Conservation (phyloP, 2,888 invertebrate species). For the Diachrysia chrysitis region DNA sequence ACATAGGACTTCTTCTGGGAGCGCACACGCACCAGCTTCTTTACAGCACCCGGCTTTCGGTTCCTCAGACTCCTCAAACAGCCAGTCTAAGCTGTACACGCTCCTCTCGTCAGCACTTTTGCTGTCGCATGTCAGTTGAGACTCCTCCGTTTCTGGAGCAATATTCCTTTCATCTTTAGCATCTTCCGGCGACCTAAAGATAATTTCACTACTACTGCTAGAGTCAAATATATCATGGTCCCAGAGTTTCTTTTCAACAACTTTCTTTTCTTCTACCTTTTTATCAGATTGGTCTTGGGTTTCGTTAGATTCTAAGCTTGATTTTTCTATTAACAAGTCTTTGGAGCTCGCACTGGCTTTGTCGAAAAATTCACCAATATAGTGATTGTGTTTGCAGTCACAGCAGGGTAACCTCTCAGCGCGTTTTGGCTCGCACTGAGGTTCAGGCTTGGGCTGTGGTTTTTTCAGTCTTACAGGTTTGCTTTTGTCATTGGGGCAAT, state of each 20-base stretch:
- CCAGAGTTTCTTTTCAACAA: constrained; percentile 81
- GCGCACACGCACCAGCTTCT: constrained; percentile 66
- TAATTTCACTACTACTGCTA: constrained; percentile 89
- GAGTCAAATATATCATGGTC: constrained; percentile 89
- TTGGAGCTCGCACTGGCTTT: constrained; percentile 92
- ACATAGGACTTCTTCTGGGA: constrained; percentile 72
- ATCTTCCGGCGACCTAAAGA: constrained; percentile 73
- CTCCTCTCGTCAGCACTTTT: constrained; percentile 84
- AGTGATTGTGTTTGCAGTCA: constrained; percentile 75
- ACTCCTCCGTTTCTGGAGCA: constrained; percentile 77
- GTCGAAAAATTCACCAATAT: constrained; percentile 87
- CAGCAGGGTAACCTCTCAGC: constrained; percentile 69
- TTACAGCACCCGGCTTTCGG: constrained; percentile 63
- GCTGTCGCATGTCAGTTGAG: constrained; percentile 76
- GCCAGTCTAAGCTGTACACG: constrained; percentile 85
- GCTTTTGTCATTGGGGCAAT: constrained; percentile 77
- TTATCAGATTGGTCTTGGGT: constrained; percentile 75
- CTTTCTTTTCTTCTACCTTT: constrained; percentile 69
- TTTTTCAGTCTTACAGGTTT: constrained; percentile 86
- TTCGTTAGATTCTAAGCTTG: constrained; percentile 87
- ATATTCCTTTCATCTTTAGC: constrained; percentile 66
- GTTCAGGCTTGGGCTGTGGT: constrained; percentile 72
- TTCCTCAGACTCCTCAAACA: constrained; percentile 80
- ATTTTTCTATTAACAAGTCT: constrained; percentile 91
- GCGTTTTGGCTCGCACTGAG: constrained; percentile 70